Evolutionary conservation across 2,797 vertebrate species (phyloP).

Genomic region (Choloepus didactylus): DNA sequence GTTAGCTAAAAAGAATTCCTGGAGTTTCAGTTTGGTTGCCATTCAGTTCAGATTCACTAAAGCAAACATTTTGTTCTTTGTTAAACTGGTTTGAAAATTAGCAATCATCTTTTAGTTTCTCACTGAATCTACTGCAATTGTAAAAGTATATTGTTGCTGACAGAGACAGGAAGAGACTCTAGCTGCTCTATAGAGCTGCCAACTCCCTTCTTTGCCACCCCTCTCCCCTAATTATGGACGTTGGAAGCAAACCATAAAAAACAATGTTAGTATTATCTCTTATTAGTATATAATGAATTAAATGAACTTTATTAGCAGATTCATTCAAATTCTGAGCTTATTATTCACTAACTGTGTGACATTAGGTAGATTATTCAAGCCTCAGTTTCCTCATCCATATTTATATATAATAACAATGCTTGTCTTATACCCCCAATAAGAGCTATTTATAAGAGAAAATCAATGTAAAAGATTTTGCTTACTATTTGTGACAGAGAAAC

Average conservation of each 20-base stretch:
- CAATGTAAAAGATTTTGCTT: not conserved
- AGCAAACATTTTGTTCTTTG: constrained; percentile 2
- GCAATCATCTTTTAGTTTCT: not conserved
- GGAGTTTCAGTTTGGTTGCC: not conserved
- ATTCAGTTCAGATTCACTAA: not conserved
- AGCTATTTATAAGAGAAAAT: not conserved
- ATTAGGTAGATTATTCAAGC: not conserved
- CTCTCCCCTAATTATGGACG: not conserved
- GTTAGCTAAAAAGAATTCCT: not conserved
- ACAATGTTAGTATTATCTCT: not conserved
- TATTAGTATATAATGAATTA: not conserved
- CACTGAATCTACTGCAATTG: not conserved
- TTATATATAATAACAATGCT: not conserved
- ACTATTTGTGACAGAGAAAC: not conserved
- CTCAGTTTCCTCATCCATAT: not conserved
- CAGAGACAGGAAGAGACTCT: not conserved
- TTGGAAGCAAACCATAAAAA: not conserved
- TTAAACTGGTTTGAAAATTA: constrained; percentile 12
- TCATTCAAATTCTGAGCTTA: not conserved
- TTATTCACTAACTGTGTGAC: not conserved
- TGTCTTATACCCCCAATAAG: not conserved
- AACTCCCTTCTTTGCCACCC: not conserved
- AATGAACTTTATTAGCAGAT: not conserved
- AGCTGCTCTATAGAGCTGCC: not conserved
- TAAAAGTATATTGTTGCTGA: not conserved